Base-by-base conservation (phyloP, 2,888 invertebrate species). In the Argyra leucocephala region DNA sequence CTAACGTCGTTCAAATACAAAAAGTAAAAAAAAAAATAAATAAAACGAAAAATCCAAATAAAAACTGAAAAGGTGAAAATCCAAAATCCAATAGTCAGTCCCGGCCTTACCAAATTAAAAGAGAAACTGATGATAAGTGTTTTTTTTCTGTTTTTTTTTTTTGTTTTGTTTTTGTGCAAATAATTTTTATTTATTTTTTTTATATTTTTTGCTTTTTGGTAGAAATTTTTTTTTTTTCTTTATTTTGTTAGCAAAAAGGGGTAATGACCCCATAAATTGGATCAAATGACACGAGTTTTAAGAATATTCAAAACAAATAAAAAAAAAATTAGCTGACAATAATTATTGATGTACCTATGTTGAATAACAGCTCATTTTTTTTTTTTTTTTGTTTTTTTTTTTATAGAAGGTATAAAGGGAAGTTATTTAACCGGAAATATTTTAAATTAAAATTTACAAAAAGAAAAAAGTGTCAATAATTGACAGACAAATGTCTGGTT, bases 281-380 rank as follows among this genome's bases (percentile, higher is more conserved):
- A 59, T 59, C 59, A 59, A 59, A 59, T 59, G 59, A 23, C 59
- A 24, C 59, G 23, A 59, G n/a, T 48, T 48, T 48, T 31, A 31
- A 7, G n/a, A n/a, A 31, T 10, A 31, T 31, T 31, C 5, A 31
- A 31, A 7, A 31, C 10, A 10, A n/a, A n/a, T n/a, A n/a, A 48
- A 48, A 48, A 48, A 37, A 37, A 48, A 48, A 48, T 6, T 15
- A 15, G 18, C n/a, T 48, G 48, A 18, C 12, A 48, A 48, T 31
- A 48, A 48, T n/a, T n/a, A n/a, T 48, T 48, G 48, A 48, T n/a
- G 48, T 48, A 18, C 48, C n/a, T n/a, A n/a, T n/a, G 48, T 18
- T 48, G 48, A 48, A 48, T 48, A 12, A 48, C 48, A 48, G 48
- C 18, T 48, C 5, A n/a, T 48, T 48, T 48, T 48, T 12, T 5